Base-by-base conservation (phyloP, 2,113 vertebrate species). In the Cyphomyrus plagiostoma region DNA sequence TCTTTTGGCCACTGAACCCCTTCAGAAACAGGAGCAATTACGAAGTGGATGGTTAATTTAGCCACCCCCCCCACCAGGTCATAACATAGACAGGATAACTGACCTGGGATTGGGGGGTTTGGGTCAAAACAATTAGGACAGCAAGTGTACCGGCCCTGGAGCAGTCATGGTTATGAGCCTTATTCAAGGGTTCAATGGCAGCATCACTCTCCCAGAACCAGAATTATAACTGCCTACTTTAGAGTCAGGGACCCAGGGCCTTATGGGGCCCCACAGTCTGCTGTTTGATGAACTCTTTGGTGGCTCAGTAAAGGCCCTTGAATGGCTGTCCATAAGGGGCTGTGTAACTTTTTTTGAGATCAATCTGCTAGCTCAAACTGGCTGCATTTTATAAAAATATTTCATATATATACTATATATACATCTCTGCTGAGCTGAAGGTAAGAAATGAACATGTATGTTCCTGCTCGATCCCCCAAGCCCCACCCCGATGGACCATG, bases 31-130 rank as follows among this genome's bases (percentile, higher is more conserved):
- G 49, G 88, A 49, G 50, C 49, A 89, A 56, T 89, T 46, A 52
- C 82, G 35, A 89, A 89, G 50, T 50, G 42, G 88, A 56, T 48
- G 21, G 74, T 83, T 89, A 30, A 89, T 89, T 89, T 82, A 58
- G 48, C 30, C 1, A 11, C 30, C 4, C 52, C 19, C 52, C 4
- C 45, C 39, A 19, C 23, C n/a, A 77, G 1, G 4, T 80, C 15
- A 42, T 80, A 53, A 53, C 17, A 21, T 5, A 53, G 30, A 35
- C 70, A 39, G 26, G 42, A 77, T 39, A 3, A 77, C 70, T 39
- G 35, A 35, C 4, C 74, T 1, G 3, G 62, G 62, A 30, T 30
- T 30, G 1, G 9, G n/a, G 10, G 62, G 3, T 70, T 70, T 3
- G 10, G 62, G 62, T 70, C 26, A 70, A 70, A 70, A 3, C 11